Evolutionary conservation across 2,113 vertebrate species (phyloP), one percentile per base, ranked within the genome.

Genomic region (Syngnathoides biaculeatus): DNA sequence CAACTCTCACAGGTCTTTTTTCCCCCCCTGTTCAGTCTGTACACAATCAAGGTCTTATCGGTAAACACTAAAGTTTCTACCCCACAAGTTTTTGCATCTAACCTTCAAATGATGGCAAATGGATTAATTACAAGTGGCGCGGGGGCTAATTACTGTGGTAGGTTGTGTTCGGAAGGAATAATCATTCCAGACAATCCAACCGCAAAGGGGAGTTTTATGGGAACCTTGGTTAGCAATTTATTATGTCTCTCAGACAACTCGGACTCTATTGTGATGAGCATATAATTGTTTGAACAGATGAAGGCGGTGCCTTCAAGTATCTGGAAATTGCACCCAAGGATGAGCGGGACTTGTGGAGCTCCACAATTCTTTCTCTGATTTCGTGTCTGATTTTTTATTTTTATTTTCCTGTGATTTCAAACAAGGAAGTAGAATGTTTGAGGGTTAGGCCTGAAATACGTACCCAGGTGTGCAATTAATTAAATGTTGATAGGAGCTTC

Each of bases 151-250:
- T 27, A 53, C n/a, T 42, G 43, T 15, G n/a, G 52, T 12, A 47
- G 67, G 64, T 26, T 48, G 50, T 20, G 24, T 58, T 24, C 30
- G 65, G 65, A 56, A 26, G n/a, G 43, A 66, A 61, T 63, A 45
- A 74, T 69, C 7, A 65, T n/a, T 70, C n/a, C 22, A 35, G 50
- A 65, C 22, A 24, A 22, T 14, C 42, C 22, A 19, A 22, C 15
- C 52, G 45, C 27, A 68, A 73, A 55, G 63, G 12, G 39, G 22
- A 47, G 10, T 50, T 79, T 66, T 38, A 64, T 60, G 22, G 30
- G 69, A 60, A 76, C 52, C 30, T 43, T 56, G 24, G 15, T 13
- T 35, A 4, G 65, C 60, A 56, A 68, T 70, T 63, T 50, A 67
- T n/a, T 48, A 53, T 2, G 1, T 15, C 7, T 53, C 53, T 67